Conservation (phyloP, 2,888 invertebrate genomes). For the Trachelus troglodyta region DNA sequence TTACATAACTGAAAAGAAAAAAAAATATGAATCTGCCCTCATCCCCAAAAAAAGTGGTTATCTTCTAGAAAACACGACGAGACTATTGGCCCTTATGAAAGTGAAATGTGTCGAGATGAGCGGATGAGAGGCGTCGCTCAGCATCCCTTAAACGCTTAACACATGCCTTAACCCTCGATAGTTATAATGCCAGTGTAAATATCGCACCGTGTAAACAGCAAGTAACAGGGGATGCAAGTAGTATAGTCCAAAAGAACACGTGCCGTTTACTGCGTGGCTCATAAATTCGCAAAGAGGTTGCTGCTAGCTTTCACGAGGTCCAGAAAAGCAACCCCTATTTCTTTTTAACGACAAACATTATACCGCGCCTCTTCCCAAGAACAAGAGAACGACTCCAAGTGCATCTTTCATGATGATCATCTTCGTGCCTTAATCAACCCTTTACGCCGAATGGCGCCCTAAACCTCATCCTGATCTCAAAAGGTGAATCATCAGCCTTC, state of each 20-base stretch:
- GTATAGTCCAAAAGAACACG: neutral
- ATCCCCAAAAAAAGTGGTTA: neutral
- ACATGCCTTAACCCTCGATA: conserved; percentile 58
- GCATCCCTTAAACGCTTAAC: conserved; percentile 46
- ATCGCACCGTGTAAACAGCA: conserved; percentile 56
- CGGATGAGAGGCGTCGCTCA: neutral
- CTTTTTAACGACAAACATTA: neutral
- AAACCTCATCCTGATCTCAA: neutral
- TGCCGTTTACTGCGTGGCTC: neutral
- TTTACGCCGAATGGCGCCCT: neutral
- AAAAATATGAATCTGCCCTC: neutral
- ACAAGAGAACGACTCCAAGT: neutral
- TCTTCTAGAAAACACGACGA: neutral
- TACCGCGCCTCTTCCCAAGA: neutral
- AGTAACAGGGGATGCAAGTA: neutral
- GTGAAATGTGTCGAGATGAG: neutral
- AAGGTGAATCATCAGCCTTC: neutral
- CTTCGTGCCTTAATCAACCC: neutral
- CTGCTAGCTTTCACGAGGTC: neutral
- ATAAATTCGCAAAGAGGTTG: neutral
- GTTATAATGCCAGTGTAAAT: conserved; percentile 60
- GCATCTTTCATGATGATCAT: neutral
- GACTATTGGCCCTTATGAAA: neutral
- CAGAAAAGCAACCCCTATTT: neutral
- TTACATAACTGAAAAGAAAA: neutral